These are phyloP conservation scores for Eupithecia centaureata DNA, from an alignment of 2,888 invertebrate genomes.

Conservation along the genomic window DNA sequence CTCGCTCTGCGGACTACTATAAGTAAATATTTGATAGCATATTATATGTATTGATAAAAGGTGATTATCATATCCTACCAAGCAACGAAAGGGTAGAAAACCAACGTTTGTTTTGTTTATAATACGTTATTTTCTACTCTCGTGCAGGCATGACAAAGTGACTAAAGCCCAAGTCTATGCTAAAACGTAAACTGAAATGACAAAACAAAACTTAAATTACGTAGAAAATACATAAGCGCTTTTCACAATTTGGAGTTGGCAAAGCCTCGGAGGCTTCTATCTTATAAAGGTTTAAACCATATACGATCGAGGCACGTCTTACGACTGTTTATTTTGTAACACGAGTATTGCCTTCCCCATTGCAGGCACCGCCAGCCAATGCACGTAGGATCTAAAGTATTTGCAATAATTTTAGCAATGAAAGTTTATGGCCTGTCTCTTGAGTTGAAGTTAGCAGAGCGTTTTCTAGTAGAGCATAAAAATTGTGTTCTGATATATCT, in stretches of 20 bases:
- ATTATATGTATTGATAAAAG: no score
- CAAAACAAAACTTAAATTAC: background rate
- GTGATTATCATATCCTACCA: no score
- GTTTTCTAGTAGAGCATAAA: background rate
- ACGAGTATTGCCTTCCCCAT: conserved; percentile 3
- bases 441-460: background rate
- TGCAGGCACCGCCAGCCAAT: background rate
- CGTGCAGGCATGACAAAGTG: no score
- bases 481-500: no score
- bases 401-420: conserved; percentile 9
- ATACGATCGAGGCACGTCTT: conserved; percentile 1
- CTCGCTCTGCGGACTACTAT: no score
- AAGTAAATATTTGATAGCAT: no score
- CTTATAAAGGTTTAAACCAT: background rate
- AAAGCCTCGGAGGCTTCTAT: background rate
- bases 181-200: conserved; percentile 52
- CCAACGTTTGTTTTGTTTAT: no score
- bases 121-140: no score
- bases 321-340: conserved; percentile 2
- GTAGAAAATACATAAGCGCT: background rate
- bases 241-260: background rate
- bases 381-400: background rate
- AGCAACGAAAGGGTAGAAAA: no score
- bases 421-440: background rate
- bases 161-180: no score